These are phyloP conservation scores for Somateria mollissima DNA, from an alignment of 2,797 vertebrate genomes.

Conservation along the genomic window DNA sequence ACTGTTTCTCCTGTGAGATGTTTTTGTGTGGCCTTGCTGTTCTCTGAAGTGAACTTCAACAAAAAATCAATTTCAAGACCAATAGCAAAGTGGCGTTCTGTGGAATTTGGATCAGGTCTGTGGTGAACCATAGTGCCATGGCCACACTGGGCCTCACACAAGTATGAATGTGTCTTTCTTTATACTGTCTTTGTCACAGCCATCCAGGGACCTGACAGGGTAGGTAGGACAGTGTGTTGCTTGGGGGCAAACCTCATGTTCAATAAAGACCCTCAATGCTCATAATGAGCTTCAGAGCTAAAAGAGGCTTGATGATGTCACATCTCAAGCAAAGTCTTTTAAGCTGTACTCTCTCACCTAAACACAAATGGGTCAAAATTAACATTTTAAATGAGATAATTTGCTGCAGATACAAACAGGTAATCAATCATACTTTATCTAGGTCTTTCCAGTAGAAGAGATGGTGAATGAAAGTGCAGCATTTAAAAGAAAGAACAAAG, in stretches of 20 bases:
- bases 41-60: neutral
- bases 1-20: neutral
- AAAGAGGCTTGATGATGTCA: neutral
- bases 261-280: neutral
- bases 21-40: neutral
- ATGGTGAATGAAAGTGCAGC: neutral
- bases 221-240: neutral
- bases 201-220: neutral
- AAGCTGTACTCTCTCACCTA: neutral
- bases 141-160: neutral
- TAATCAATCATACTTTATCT: conserved; percentile 56
- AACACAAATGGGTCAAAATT: conserved; percentile 2
- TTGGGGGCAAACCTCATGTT: neutral
- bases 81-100: neutral
- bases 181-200: neutral
- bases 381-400: conserved; percentile 44
- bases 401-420: conserved; percentile 6
- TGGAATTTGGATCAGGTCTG: neutral
- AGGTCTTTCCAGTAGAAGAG: neutral
- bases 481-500: conserved; percentile 1
- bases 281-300: neutral
- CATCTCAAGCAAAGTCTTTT: neutral
- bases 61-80: neutral
- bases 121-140: neutral
- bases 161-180: neutral